Percentiles rank a stretch among this genome's conserved stretches.
Evolutionary conservation across 2,113 vertebrate genomes (phyloP).

Genomic region (Silurus asotus): DNA sequence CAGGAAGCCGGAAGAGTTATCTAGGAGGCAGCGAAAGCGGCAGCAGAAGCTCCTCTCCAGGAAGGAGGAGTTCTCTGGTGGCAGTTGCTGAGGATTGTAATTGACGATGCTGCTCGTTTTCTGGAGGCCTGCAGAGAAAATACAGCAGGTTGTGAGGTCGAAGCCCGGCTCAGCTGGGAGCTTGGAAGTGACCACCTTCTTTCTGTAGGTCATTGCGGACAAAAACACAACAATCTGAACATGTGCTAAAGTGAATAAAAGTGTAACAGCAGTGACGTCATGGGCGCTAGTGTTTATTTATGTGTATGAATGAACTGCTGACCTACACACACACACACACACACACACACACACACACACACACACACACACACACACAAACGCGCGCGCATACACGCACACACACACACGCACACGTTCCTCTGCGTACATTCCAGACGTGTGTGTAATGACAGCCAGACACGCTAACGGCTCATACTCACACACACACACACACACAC

Average conservation of each 20-base stretch:
- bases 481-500: neutral
- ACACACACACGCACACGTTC: neutral
- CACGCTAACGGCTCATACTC: neutral
- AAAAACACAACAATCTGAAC: neutral
- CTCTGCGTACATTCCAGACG: slow-evolving; percentile 18
- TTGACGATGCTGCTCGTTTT: slow-evolving; percentile 41
- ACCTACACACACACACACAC: slow-evolving; percentile 4
- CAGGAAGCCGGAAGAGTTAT: slow-evolving; percentile 73
- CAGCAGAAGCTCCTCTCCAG: slow-evolving; percentile 75
- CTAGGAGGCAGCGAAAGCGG: slow-evolving; percentile 73
- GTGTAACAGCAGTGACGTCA: neutral
- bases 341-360: slow-evolving; percentile 3
- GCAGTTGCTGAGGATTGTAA: slow-evolving; percentile 60
- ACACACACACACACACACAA: neutral
- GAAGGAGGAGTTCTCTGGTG: slow-evolving; percentile 69
- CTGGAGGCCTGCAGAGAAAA: slow-evolving; percentile 48
- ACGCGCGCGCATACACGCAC: neutral
- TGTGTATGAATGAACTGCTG: neutral
- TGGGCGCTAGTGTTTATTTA: slow-evolving; percentile 18
- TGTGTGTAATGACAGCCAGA: slow-evolving; percentile 28
- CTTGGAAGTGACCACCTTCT: neutral
- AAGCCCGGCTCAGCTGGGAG: neutral
- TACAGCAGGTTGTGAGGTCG: neutral
- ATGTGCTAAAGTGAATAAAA: neutral
- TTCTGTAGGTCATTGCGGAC: neutral